Base-by-base conservation (phyloP, 2,888 invertebrate genomes). In the Entomobrya proxima region DNA sequence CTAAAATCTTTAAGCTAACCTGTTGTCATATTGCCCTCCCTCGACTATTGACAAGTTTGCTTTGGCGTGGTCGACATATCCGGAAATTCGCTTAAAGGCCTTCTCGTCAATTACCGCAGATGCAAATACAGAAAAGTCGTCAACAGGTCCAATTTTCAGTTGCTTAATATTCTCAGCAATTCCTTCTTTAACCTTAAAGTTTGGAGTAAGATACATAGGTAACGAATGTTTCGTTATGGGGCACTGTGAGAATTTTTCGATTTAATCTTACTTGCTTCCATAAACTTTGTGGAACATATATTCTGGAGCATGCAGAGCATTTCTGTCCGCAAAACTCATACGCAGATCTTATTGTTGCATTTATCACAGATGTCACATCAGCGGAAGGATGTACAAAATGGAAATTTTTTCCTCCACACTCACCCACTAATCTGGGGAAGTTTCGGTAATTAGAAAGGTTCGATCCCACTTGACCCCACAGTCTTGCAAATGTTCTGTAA, bases 361-460 rank as follows among this genome's bases (percentile, higher is more conserved):
- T 94, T 0, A 97, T 94, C 2, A 98, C 98, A 9, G 95, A 94
- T 27, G 95, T 93, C 0, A 95, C 93, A 92, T 99, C 96, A 13
- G 98, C 99, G 13, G 96, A 94, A 0, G 96, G 95, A 92, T 99
- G 99, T 35, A 99, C 93, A 91, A 99, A 98, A 92, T 99, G 99
- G 92, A 96, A 99, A 93, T 99, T 99, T 92, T 99, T 99, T 35
- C 99, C 99, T 77, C 99, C 99, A 92, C 98, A 99, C 93, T 99
- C 99, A 86, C 97, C 96, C 91, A 98, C 96, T 79, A 99, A 92
- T 89, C 98, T 94, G 0, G 99, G 99, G 92, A 98, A 99, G 91
- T 97, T 97, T 58, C 92, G 93, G 92, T 98, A 99, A 1, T 92
- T 94, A 90, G 94, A 93, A 58, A 99, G 94, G 91, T 98, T 98